Percentiles rank a stretch among this genome's conserved stretches.
These are phyloP conservation scores for Dolichopus griseipennis DNA, from an alignment of 2,888 invertebrate genomes.

Conservation along the genomic window DNA sequence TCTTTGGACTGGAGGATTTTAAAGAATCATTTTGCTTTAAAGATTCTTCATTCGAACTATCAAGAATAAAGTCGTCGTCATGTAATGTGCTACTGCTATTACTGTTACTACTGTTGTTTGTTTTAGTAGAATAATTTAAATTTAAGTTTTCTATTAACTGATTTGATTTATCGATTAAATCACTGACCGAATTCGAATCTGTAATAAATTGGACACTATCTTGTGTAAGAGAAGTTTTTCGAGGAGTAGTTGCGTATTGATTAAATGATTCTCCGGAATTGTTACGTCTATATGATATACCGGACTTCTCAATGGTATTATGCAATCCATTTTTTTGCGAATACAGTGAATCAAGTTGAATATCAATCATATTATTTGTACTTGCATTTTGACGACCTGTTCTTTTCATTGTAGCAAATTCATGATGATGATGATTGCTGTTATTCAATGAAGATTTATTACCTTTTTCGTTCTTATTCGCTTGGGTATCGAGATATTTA, in stretches of 20 bases:
- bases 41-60: slow-evolving; percentile 9
- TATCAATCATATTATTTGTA: slow-evolving; percentile 27
- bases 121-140: slow-evolving; percentile 4
- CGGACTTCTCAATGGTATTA: background rate
- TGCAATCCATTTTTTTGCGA: background rate
- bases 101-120: slow-evolving; percentile 1
- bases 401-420: slow-evolving; percentile 40
- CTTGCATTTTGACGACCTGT: slow-evolving; percentile 36
- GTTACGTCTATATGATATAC: background rate
- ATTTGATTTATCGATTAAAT: background rate
- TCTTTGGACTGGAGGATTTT: background rate
- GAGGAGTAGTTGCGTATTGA: background rate
- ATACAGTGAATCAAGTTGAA: slow-evolving; percentile 8
- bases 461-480: slow-evolving; percentile 54
- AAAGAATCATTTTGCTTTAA: background rate
- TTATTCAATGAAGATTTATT: slow-evolving; percentile 33
- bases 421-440: slow-evolving; percentile 33
- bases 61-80: slow-evolving; percentile 15
- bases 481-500: slow-evolving; percentile 86
- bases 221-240: background rate
- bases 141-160: slow-evolving; percentile 1
- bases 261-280: background rate
- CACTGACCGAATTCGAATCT: background rate
- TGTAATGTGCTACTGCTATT: slow-evolving; percentile 16
- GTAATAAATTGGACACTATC: background rate